Base-by-base conservation (phyloP, 2,113 vertebrate genomes). In the Tylochromis polylepis region DNA sequence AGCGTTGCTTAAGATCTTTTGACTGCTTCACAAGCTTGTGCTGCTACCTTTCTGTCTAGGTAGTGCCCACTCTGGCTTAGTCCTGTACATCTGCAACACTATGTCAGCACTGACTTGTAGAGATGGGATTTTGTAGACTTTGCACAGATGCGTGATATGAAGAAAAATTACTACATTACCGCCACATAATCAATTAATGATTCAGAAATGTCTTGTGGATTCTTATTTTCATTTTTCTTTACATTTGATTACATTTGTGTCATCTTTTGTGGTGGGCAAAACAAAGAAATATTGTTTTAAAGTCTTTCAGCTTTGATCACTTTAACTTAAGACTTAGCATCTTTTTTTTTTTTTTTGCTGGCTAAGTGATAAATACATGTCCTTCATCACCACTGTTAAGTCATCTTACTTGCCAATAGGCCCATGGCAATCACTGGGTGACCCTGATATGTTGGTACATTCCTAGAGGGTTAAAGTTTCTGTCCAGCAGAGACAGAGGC, bases 11-110 rank as follows among this genome's bases (percentile, higher is more conserved):
- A 53, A 20, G 46, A 87, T 83, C 16, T 90, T 91, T 89, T 4
- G 58, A 89, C 86, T 89, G 53, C 77, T 86, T 90, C 24, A 79
- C 79, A 57, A 86, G 31, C 77, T 24, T 79, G 77, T 85, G 38
- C 58, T 36, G 22, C 87, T 82, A n/a, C 67, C 38, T 38, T 38
- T 62, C 34, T 38, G 46, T 62, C 41, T 60, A 81, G 83, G 78
- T 91, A 75, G 56, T 43, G 56, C 75, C 86, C 60, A 20, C 31
- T 90, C 11, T 43, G 43, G 46, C 58, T 59, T 18, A 12, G n/a
- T 57, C 8, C 20, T 29, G n/a, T 4, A 11, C 20, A 20, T 18
- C 3, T 72, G 12, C 11, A 56, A 10, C 10, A 5, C 57, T 77
- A 41, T 16, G 11, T 31, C 20, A 5, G 8, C 20, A 79, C 5